Evolutionary conservation across 2,797 vertebrate species (phyloP), one percentile per base, ranked within the genome.

Genomic region (Chromobotia macracanthus): DNA sequence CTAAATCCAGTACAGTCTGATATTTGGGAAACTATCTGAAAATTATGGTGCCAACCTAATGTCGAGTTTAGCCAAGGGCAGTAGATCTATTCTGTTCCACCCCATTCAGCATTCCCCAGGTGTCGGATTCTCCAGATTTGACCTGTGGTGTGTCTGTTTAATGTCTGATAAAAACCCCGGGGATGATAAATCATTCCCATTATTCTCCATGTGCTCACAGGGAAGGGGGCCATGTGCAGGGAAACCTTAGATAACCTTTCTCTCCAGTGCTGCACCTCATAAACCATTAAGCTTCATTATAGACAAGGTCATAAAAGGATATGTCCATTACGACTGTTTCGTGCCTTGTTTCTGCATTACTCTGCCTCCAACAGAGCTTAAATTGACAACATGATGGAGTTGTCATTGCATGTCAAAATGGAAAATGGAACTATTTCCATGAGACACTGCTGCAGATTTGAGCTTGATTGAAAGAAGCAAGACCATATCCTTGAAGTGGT

Each of bases 241-340:
- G 56, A 58, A 79, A 61, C 65, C 75, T 67, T 69, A 80, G 68
- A 56, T 77, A 87, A 75, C 85, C 86, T 85, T 84, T 88, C 87
- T 90, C 86, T 86, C 15, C 77, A 21, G 18, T 65, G 46, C 81
- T 64, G 74, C 69, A 23, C 51, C 70, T 82, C 83, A 83, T 78
- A 83, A 84, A 73, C 82, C 87, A 84, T 91, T 87, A 86, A 73
- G 85, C 84, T 86, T 86, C 69, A 83, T 89, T 84, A 89, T 31
- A 71, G 84, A 87, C 90, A 92, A 92, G 90, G 92, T 92, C 90
- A 88, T 84, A 81, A 83, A 84, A 86, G 82, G 88, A 89, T 85
- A 65, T 21, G 83, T 86, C 84, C 81, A 82, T 88, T 89, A 80
- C 75, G 56, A 90, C 87, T 86, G 85, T 89, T 73, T 84, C 78